Evolutionary conservation across 30 jellyfish, hydroid and myxozoan genomes (phyloP), one percentile per base, ranked within the genome.

Genomic region (Catostylus mosaicus): DNA sequence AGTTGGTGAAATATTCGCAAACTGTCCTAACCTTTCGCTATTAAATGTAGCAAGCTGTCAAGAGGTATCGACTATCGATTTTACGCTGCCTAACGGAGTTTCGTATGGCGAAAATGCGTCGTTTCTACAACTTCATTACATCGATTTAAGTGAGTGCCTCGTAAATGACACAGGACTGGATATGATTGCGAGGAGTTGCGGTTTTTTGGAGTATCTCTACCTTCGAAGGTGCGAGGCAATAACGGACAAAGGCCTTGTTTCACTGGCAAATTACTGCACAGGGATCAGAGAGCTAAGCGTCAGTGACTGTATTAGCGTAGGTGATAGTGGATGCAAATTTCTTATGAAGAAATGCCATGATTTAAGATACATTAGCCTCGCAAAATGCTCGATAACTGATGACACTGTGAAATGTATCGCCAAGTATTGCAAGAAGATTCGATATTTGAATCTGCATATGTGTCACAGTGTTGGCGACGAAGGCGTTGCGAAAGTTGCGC

Each of bases 281-380:
- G 71, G 86, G 11, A 34, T 90, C 19, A 77, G 86, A 54, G 97
- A 90, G 71, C 46, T 90, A 14, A 90, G 97, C 65, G 91, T 90
- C 12, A 83, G 88, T 66, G 97, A 90, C 84, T 90, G 97, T 69
- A 35, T 33, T 34, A 43, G 22, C 30, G 80, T 90, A 3, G 57
- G 83, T 20, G 97, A 90, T 51, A 74, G 88, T 40, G 97, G 97
- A 33, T 56, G 90, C 60, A 71, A 83, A 33, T 59, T 46, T 29
- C 59, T 90, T 2, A 66, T 79, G 45, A 78, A 84, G 77, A 67
- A 70, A 43, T 83, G 97, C 66, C 81, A 77, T 56, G 89, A 78
- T 14, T 37, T 90, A 84, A 86, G 97, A 12, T 83, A 90, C 62
- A 68, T 90, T 45, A 84, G 97, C 72, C 70, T 90, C 73, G 97